Percentiles rank a stretch among this genome's conserved stretches.
Conservation (phyloP, 2,113 vertebrate species). For the Saccopteryx leptura region DNA sequence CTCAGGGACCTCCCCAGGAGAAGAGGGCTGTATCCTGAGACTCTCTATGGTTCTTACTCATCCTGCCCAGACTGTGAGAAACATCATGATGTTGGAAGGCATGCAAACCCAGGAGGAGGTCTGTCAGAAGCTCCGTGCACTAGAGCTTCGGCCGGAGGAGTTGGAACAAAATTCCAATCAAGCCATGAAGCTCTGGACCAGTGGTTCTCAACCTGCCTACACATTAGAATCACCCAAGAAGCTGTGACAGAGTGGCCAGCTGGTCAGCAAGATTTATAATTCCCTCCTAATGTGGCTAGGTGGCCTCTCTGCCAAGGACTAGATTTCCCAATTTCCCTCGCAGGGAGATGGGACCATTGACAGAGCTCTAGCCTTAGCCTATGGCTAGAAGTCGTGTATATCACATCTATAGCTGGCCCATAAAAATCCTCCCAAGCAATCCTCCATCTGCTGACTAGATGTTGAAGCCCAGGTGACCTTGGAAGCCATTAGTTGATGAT, state of each 20-base stretch:
- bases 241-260: slow-evolving; percentile 2
- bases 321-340: slow-evolving; percentile 25
- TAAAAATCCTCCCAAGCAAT: not conserved
- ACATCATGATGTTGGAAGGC: not conserved
- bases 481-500: not conserved
- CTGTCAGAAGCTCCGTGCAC: not conserved
- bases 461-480: not conserved
- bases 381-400: not conserved
- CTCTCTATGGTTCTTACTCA: not conserved
- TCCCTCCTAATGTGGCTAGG: not conserved
- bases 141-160: not conserved
- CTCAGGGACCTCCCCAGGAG: not conserved
- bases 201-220: not conserved
- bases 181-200: not conserved
- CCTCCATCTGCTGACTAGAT: not conserved
- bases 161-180: not conserved
- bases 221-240: not conserved
- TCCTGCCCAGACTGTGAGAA: not conserved
- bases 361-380: not conserved
- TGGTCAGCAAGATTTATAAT: not conserved
- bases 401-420: not conserved
- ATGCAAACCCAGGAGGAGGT: not conserved
- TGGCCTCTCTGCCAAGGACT: not conserved
- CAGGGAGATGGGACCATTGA: not conserved
- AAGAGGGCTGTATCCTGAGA: not conserved